phyloP scores from a whole-genome alignment of 2,113 vertebrate genomes.

The Eira barbara region DNA sequence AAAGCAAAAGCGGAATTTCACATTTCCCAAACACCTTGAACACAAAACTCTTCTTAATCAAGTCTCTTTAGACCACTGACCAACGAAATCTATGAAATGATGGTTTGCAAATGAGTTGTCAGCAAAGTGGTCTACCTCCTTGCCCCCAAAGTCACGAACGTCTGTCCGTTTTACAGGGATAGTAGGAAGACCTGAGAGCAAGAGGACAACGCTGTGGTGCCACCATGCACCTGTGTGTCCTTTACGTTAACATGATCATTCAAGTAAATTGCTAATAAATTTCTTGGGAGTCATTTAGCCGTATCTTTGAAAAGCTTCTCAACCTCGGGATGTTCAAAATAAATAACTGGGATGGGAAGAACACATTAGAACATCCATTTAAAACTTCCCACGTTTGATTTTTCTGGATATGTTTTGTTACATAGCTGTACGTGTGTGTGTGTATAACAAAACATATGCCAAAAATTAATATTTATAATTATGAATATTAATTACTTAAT shows the following conservation, averaged over 20 bases:
- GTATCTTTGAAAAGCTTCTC: background rate
- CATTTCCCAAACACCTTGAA: background rate
- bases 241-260: background rate
- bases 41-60: background rate
- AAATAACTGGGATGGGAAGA: background rate
- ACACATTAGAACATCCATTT: constrained; percentile 6
- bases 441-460: background rate
- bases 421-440: background rate
- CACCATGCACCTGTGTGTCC: background rate
- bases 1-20: background rate
- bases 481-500: background rate
- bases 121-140: background rate
- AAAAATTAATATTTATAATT: background rate
- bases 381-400: background rate
- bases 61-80: background rate
- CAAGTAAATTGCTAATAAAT: background rate
- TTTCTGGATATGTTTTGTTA: background rate
- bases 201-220: too few relatives aligned
- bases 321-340: background rate
- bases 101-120: background rate
- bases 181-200: background rate
- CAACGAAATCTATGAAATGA: background rate
- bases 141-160: background rate
- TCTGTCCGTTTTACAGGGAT: too few relatives aligned
- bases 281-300: background rate